Base-by-base conservation (phyloP, 23 tunicate species). In the Ciona savignyi region DNA sequence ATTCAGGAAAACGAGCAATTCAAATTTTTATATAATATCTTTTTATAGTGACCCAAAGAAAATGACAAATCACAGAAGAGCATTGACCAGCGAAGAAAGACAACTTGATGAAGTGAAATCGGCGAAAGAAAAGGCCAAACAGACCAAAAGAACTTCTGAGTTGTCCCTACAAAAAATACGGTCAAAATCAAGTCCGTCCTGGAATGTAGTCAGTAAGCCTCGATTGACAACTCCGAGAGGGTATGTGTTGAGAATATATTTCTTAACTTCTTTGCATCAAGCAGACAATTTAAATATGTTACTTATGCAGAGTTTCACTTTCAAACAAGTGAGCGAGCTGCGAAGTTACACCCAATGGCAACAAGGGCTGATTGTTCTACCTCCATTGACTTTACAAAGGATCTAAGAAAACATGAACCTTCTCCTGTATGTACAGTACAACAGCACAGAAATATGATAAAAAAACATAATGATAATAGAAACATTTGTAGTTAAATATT, bases 321-420 rank as follows among this genome's bases (percentile, higher is more conserved):
- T 72, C 71, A 85, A 67, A 85, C 90, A n/a, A 82, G 73, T 42
- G 83, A 85, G 29, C 32, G 89, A 32, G 62, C 65, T 3, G 73
- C 78, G 2, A 81, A 73, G 49, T 21, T 66, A 1, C 85, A 81
- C 42, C 24, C 56, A 19, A 81, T 81, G 85, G 24, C 68, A 42
- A 65, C 77, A 30, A 56, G 85, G 30, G 29, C 56, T 6, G 56
- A 42, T 42, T 42, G 72, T 6, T 71, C 75, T 27, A 2, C 65
- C 2, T 51, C 74, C 9, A 56, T 24, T 0, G 83, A 85, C 1
- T 85, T 85, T 51, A 24, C 64, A 1, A 32, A 72, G 0, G 81
- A 51, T 0, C 29, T 85, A 1, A 23, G 90, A 31, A 78, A 85
- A 32, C 79, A 85, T 51, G 62, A 75, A n/a, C 90, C 90, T 3